phyloP scores from a whole-genome alignment of 2,113 vertebrate species.

The Periophthalmodon schlosseri region DNA sequence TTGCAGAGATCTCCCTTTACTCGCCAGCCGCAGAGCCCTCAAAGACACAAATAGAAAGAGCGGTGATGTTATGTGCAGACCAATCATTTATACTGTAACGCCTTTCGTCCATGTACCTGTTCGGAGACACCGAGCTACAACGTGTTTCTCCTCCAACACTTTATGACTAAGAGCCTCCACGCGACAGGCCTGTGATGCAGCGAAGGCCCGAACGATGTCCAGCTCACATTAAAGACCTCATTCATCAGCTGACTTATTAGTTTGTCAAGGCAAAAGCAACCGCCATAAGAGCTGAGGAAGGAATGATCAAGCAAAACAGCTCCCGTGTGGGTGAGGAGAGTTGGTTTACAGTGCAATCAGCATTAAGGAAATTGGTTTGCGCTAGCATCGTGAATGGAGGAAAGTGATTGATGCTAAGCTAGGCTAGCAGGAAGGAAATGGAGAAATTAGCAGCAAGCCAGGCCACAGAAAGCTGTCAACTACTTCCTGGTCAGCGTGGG shows the following conservation, averaged over 20 bases:
- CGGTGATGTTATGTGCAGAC: not conserved
- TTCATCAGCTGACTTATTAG: conserved; percentile 50
- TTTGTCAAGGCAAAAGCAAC: conserved; percentile 55
- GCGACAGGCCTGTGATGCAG: not conserved
- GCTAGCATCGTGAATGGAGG: conserved; percentile 54
- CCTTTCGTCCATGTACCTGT: not conserved
- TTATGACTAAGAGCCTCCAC: not conserved
- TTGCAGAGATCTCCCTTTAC: conserved; percentile 48
- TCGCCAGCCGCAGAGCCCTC: conserved; percentile 9
- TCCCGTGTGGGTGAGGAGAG: conserved; percentile 65
- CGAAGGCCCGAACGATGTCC: not conserved
- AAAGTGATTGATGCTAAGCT: conserved; percentile 78
- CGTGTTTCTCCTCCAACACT: conserved; percentile 16
- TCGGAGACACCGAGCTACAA: not conserved
- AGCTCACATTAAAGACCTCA: not conserved
- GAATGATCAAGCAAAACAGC: conserved; percentile 54
- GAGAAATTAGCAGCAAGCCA: conserved; percentile 69
- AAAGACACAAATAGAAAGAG: conserved; percentile 25
- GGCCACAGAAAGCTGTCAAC: conserved; percentile 76
- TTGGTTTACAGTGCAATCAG: conserved; percentile 77
- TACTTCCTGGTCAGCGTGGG: conserved; percentile 76
- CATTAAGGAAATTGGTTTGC: conserved; percentile 78
- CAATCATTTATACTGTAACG: conserved; percentile 4
- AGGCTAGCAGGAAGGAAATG: conserved; percentile 77
- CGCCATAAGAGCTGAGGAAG: conserved; percentile 53